Evolutionary conservation across 2,113 vertebrate species (phyloP).

Genomic region (Sus scrofa): T2T-Sscrofa CM000816.6:23560501-23561000

Average conservation of each 20-base stretch:
- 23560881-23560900: constrained; percentile 66
- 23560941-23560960: constrained; percentile 79
- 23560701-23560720: constrained; percentile 64
- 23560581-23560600: neutral
- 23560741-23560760: constrained; percentile 75
- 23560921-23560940: constrained; percentile 69
- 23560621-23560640: neutral
- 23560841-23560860: constrained; percentile 78
- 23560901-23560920: constrained; percentile 71
- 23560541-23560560: too few species aligned
- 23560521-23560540: neutral
- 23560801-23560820: constrained; percentile 67
- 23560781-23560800: constrained; percentile 73
- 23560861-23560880: constrained; percentile 78
- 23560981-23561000: constrained; percentile 82
- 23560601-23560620: neutral
- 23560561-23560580: too few species aligned
- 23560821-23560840: constrained; percentile 80
- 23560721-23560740: constrained; percentile 73
- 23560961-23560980: constrained; percentile 79
- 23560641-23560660: constrained; percentile 65
- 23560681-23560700: constrained; percentile 77
- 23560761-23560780: constrained; percentile 71
- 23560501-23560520: neutral
- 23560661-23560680: constrained; percentile 63